Conservation (phyloP, 1,140 invertebrate species). For the Bilobella aurantiaca region DNA sequence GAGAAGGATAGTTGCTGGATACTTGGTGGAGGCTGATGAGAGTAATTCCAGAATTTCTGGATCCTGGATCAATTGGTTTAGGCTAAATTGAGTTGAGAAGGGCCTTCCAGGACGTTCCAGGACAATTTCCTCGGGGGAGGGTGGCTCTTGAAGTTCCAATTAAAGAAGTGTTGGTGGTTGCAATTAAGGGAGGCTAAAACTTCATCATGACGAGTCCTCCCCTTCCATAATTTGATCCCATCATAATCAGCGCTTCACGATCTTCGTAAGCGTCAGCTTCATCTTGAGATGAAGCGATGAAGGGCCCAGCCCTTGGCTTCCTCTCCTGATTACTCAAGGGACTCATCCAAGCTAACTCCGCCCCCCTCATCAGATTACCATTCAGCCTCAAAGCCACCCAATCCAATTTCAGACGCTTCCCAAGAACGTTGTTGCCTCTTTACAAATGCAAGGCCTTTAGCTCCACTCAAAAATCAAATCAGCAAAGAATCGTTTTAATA, state of each 20-base stretch:
- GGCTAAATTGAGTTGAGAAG: too few species aligned
- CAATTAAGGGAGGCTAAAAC: conserved; percentile 4
- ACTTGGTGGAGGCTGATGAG: too few species aligned
- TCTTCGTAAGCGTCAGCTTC: background rate
- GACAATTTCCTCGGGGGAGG: too few species aligned
- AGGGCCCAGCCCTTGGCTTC: too few species aligned
- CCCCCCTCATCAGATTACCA: background rate
- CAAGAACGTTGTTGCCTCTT: background rate
- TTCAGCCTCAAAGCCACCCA: background rate
- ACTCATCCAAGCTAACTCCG: background rate
- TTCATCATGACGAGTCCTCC: background rate
- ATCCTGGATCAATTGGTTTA: too few species aligned
- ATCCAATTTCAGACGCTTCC: background rate
- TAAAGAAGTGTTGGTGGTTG: background rate
- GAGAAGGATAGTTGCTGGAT: too few species aligned
- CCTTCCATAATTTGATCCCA: background rate
- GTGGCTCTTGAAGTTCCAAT: too few species aligned
- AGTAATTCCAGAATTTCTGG: too few species aligned
- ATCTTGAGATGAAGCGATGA: too few species aligned
- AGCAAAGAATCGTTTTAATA: too few species aligned
- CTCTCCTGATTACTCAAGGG: background rate
- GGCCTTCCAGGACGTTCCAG: too few species aligned
- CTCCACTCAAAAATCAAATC: background rate
- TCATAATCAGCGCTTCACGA: too few species aligned
- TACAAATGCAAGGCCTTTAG: background rate